Base-by-base conservation (phyloP, 2,797 vertebrate genomes). In the Chelon labrosus region DNA sequence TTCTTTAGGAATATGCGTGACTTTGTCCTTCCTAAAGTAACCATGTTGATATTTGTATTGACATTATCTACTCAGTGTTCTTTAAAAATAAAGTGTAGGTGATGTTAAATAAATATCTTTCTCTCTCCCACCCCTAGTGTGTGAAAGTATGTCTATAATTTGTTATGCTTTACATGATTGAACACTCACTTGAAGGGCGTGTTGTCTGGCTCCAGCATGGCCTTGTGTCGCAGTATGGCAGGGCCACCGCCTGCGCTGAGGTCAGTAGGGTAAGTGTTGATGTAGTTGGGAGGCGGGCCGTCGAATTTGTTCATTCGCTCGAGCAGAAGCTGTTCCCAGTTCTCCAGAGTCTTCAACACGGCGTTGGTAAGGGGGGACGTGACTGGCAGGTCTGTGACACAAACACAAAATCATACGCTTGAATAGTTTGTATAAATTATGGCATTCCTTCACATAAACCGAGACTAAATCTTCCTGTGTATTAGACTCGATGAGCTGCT, bases 131-230 rank as follows among this genome's bases (percentile, higher is more conserved):
- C 3, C n/a, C 46, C 8, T 19, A 10, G n/a, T 19, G 46, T 10
- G 46, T 19, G n/a, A 19, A 49, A 20, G 46, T 4, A n/a, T 10
- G n/a, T 49, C 9, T 49, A 17, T 46, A 14, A 46, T 9, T 67
- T 20, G 31, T 19, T 2, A 53, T 12, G 14, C 5, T 22, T n/a
- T n/a, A 14, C 63, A 49, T 22, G 4, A 63, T 37, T 71, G 9
- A 16, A 73, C 14, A 51, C 95, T 92, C 90, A 99, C 98, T 96
- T 99, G 94, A 99, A 99, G 0, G 98, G 98, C 13, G 98, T 99
- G 91, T 99, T 99, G 87, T 99, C 98, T 25, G 98, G 96, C 83
- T 99, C 97, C 82, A 98, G 92, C 97, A 99, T 99, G 62, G 97
- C 98, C 93, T 99, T 99, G 87, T 97, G 97, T 54, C 98, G 93